These are phyloP conservation scores for Clarias macrocephalus DNA, from an alignment of 2,113 vertebrate species.

Conservation along the genomic window DNA sequence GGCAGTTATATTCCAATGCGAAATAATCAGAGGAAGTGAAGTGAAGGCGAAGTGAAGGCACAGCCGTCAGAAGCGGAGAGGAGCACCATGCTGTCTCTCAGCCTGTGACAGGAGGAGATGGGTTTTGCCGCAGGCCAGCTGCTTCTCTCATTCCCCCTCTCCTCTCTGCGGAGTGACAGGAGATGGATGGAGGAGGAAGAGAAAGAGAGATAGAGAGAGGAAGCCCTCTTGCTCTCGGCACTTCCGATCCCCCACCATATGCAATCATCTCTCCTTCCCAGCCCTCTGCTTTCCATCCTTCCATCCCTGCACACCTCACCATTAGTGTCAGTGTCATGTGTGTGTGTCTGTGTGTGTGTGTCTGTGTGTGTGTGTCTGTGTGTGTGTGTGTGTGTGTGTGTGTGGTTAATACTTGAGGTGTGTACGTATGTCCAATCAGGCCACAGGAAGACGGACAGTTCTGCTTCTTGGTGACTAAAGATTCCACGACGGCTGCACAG, in stretches of 20 bases:
- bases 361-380: too few species aligned
- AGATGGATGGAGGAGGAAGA: constrained; percentile 43
- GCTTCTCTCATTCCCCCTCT: constrained; percentile 32
- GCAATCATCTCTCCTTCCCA: constrained; percentile 16
- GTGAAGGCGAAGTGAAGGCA: constrained; percentile 39
- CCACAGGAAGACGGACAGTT: not conserved
- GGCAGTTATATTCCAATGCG: constrained; percentile 32
- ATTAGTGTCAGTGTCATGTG: constrained; percentile 31
- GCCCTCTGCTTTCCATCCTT: constrained; percentile 21
- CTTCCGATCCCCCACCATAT: constrained; percentile 44
- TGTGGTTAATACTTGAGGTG: not conserved
- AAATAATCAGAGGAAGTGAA: constrained; percentile 40
- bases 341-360: constrained; percentile 11
- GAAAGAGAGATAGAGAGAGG: constrained; percentile 40
- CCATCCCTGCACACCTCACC: constrained; percentile 26
- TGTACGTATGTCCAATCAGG: constrained; percentile 4
- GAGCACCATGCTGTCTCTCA: constrained; percentile 44
- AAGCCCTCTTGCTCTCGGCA: constrained; percentile 45
- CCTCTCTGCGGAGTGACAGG: constrained; percentile 15
- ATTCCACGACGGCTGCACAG: not conserved
- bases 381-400: too few species aligned
- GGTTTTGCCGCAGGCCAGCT: constrained; percentile 54
- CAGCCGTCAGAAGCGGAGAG: constrained; percentile 39
- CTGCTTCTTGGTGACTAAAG: constrained; percentile 9
- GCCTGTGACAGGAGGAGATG: constrained; percentile 52